Evolutionary conservation across 2,113 vertebrate species (phyloP), one percentile per base, ranked within the genome.

Genomic region (Cranoglanis bouderius): DNA sequence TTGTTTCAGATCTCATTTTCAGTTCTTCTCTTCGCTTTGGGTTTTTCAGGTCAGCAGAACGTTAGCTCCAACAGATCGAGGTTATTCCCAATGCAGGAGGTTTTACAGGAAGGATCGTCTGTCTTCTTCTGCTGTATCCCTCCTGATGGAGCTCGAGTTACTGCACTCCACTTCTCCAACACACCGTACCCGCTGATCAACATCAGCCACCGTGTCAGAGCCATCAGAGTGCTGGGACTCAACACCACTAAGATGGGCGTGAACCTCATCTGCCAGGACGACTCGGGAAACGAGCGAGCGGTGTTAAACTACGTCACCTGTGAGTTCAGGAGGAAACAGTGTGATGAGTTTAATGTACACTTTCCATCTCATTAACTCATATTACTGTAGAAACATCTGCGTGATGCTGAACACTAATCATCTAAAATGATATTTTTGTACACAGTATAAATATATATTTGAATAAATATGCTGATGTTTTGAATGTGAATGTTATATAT

Each of bases 121-220:
- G 85, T 87, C 24, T 78, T 57, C 81, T 92, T 94, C 92, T 95
- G 95, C 92, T 95, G 95, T 59, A 63, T 95, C 61, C 89, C 92
- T 32, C 80, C 89, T 7, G 74, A 3, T 57, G 89, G 92, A 49
- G 85, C 82, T 38, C 6, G 82, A 4, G 55, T 94, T 59, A 91
- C 77, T 18, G 13, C 1, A 0, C 92, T 95, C 14, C 10, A 3
- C 49, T 86, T 94, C 9, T 43, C 63, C 10, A 12, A 55, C 8
- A 18, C 0, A 0, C 0, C 1, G 3, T 90, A 91, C 83, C 9
- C 51, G 19, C 84, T 90, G 3, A 67, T 87, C 70, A 82, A 63
- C 74, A n/a, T 94, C 32, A 89, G 90, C 59, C 21, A 75, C 0
- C 2, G 82, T 57, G 94, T 93, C 80, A 90, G 90, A 87, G 93